Conservation (phyloP, 2,113 vertebrate genomes). For the Egretta garzetta region DNA sequence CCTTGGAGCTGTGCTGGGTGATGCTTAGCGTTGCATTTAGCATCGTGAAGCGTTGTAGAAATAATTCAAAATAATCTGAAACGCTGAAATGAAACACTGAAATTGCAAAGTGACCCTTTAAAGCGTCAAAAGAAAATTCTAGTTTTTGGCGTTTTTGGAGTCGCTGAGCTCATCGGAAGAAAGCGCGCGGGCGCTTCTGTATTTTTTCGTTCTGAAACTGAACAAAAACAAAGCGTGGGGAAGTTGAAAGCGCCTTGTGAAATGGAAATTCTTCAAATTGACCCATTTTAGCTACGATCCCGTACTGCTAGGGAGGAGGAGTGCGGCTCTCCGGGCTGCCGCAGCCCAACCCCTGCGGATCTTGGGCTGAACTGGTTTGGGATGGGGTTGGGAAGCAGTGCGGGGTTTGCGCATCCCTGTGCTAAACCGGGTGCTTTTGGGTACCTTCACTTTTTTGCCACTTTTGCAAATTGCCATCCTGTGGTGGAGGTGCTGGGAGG, state of each 20-base stretch:
- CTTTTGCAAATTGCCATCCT: rapidly evolving
- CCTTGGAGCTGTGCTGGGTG: background rate
- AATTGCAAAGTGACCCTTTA: background rate
- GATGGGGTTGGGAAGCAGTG: background rate
- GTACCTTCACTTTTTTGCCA: rapidly evolving
- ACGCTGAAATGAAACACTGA: background rate
- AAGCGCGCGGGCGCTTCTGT: background rate
- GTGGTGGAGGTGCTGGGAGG: rapidly evolving
- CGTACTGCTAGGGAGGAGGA: background rate
- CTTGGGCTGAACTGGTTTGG: rapidly evolving
- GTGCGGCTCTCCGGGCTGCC: rapidly evolving
- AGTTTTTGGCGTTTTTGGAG: background rate
- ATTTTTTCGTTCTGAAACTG: rapidly evolving
- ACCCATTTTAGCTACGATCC: background rate
- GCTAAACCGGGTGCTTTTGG: rapidly evolving
- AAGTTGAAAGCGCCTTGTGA: background rate
- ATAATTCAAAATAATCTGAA: slow-evolving; percentile 34
- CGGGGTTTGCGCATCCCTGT: background rate
- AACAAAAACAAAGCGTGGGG: background rate
- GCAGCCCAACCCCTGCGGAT: background rate
- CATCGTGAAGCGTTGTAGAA: slow-evolving; percentile 32
- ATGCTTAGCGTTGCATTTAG: slow-evolving; percentile 24
- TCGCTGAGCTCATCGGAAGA: background rate
- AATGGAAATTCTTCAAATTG: slow-evolving; percentile 1
- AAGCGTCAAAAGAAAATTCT: background rate